Evolutionary conservation across 1,140 invertebrate species (phyloP), one percentile per base, ranked within the genome.

Genomic region (Trissolcus basalis): DNA sequence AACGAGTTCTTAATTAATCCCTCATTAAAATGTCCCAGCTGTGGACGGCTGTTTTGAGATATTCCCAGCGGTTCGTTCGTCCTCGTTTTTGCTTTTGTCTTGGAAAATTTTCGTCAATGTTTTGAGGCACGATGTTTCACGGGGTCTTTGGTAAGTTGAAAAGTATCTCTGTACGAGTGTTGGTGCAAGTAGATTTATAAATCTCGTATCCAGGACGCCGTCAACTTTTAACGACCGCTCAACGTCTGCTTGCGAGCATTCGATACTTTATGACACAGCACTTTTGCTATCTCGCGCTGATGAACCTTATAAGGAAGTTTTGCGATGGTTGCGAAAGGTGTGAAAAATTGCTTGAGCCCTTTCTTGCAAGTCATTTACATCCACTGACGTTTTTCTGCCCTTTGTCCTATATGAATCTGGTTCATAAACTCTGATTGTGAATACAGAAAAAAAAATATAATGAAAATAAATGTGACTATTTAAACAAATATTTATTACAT

Each of bases 311-410:
- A 74, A 67, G 63, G 63, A 44, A 61, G 55, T 19, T 44, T 27
- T 51, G 0, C 39, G 16, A n/a, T 43, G 41, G 2, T 67, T 56
- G 56, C 56, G 63, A 56, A 56, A 74, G 71, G 64, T 63, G 64
- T 63, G 71, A 68, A 75, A 56, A 75, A 68, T 75, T 16, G 53
- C 59, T 58, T 51, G 14, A 39, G 54, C 35, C 61, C 55, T 65
- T 60, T 67, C 49, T 49, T n/a, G 55, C 49, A 39, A 69, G 8
- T 69, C 55, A 69, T 60, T 60, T 69, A 69, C 55, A 69, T 69
- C 48, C 32, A 39, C 8, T 14, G 2, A 12, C n/a, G 1, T 11
- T 14, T 51, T 19, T 48, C 8, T 48, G 4, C 9, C 11, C 12
- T 1, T 13, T 3, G 12, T 12, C 43, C 12, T 44, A n/a, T 13